Base-by-base conservation (phyloP, 2,113 vertebrate genomes). In the Aix galericulata region DNA sequence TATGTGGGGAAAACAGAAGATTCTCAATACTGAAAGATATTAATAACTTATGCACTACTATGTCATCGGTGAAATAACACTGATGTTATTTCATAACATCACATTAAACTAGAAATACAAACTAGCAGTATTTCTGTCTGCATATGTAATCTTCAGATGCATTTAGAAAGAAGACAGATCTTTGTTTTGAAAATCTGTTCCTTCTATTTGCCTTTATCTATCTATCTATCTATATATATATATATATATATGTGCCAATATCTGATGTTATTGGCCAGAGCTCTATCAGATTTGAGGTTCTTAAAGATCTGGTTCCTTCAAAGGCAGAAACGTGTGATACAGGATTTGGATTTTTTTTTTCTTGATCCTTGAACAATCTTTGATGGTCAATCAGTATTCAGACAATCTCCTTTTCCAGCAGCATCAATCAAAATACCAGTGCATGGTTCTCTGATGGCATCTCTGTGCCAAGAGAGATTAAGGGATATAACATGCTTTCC, bases 381-480 rank as follows among this genome's bases (percentile, higher is more conserved):
- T 82, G 77, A 44, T 91, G 69, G 44, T 91, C 76, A 77, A 50
- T 74, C 76, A 86, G 17, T 86, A 53, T 89, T 94, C 58, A 86
- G 76, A 50, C 29, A 78, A 50, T 79, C 80, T 86, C 23, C 60
- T 89, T 86, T 93, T 86, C 50, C 62, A 88, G 73, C 34, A 93
- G 44, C 22, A 66, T 89, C 73, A 48, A 3, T 90, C 55, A 69
- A 78, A 95, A 76, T 69, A 82, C 38, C 14, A 73, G 58, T 1
- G 3, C 71, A 34, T 84, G 59, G 74, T 82, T 94, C 53, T 73
- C 32, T 81, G 88, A 80, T 90, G 81, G 80, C 77, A 74, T 82
- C 66, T 92, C 58, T 73, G 11, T 86, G 80, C 83, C 62, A 80
- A 59, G 59, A 62, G 69, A 96, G 77, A 93, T 92, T 90, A 92